Conservation (phyloP, 2,888 invertebrate genomes). For the Rosalia funebris region DNA sequence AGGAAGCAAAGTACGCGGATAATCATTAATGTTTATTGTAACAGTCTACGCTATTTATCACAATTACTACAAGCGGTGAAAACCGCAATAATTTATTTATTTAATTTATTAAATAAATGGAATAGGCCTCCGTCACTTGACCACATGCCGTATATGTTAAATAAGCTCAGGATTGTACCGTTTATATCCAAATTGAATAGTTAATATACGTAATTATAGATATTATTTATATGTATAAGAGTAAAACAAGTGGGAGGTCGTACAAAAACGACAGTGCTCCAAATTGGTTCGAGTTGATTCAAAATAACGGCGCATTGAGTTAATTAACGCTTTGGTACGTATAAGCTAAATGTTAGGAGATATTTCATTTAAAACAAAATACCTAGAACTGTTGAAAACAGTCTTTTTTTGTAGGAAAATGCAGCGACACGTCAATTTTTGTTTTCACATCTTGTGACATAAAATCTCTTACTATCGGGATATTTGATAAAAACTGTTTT, state of each 20-base stretch:
- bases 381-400: too few species aligned
- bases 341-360: too few species aligned
- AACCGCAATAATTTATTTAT: not conserved
- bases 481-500: too few species aligned
- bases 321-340: not conserved
- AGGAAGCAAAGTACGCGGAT: too few species aligned
- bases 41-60: not conserved
- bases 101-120: not conserved
- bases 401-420: too few species aligned
- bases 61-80: slow-evolving; percentile 1
- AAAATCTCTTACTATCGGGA: too few species aligned
- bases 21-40: too few species aligned
- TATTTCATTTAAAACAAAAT: too few species aligned
- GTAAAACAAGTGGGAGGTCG: slow-evolving; percentile 1
- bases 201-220: not conserved
- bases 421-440: too few species aligned
- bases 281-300: not conserved
- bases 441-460: too few species aligned
- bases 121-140: not conserved
- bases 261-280: not conserved
- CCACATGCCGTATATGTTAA: not conserved
- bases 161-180: slow-evolving; percentile 7
- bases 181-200: not conserved
- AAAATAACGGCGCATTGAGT: not conserved
- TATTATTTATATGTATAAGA: not conserved